These are phyloP conservation scores for Bursaphelenchus okinawaensis DNA, from an alignment of 2,888 invertebrate species.

Conservation along the genomic window DNA sequence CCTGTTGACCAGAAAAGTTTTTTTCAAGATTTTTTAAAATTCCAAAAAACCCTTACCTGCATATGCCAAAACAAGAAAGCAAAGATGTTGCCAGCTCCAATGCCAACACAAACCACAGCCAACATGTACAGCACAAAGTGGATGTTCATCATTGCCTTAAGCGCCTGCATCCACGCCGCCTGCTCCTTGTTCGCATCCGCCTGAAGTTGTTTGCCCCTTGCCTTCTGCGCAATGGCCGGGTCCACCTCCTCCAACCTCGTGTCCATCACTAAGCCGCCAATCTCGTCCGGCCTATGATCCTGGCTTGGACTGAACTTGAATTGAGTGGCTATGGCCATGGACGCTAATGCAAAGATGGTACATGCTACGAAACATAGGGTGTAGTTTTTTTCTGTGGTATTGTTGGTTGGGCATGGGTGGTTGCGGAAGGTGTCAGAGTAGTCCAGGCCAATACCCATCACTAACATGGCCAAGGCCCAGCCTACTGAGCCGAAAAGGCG, in stretches of 20 bases:
- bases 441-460: slow-evolving; percentile 90
- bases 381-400: slow-evolving; percentile 82
- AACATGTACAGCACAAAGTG: slow-evolving; percentile 60
- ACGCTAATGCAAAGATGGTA: slow-evolving; percentile 89
- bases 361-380: slow-evolving; percentile 97
- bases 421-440: slow-evolving; percentile 86
- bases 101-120: slow-evolving; percentile 98
- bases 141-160: slow-evolving; percentile 33
- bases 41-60: slow-evolving; percentile 58
- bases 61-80: slow-evolving; percentile 99
- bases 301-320: slow-evolving; percentile 44
- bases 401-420: slow-evolving; percentile 57
- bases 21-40: slow-evolving; percentile 1
- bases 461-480: slow-evolving; percentile 98
- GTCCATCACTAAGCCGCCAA: slow-evolving; percentile 54
- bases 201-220: slow-evolving; percentile 46
- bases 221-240: slow-evolving; percentile 55
- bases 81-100: slow-evolving; percentile 95
- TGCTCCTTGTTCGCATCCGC: slow-evolving; percentile 29
- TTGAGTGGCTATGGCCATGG: slow-evolving; percentile 63
- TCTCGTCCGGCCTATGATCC: slow-evolving; percentile 30
- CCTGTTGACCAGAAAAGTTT: too few relatives aligned
- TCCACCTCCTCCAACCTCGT: slow-evolving; percentile 51
- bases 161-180: slow-evolving; percentile 24
- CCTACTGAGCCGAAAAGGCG: slow-evolving; percentile 68